Evolutionary conservation across 1,140 invertebrate species (phyloP), one percentile per base, ranked within the genome.

Genomic region (Drosophila fuyamai): DNA sequence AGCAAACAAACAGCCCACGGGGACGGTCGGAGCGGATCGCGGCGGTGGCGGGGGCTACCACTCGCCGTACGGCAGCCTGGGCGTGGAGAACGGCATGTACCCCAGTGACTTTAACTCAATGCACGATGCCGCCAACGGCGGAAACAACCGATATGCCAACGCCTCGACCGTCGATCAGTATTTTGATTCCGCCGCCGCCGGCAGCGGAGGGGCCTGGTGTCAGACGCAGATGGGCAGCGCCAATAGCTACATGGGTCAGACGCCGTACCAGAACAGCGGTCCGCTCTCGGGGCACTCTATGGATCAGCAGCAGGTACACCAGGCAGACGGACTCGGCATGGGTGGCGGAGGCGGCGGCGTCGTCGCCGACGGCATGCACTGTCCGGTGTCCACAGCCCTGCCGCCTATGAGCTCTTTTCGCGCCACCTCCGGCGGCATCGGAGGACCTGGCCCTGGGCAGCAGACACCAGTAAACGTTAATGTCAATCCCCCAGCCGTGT

Each of bases 321-420:
- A 91, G 59, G 29, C 79, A n/a, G 90, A 92, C 53, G 81, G 72
- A 5, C 46, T 91, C 1, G 80, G 82, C 41, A 70, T 92, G 65
- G 71, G 66, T 12, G 56, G 48, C 14, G 76, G 67, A 29, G 73
- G 72, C n/a, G 48, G 48, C 8, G 77, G 79, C 35, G 66, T 92
- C 58, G 67, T 65, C n/a, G 65, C 77, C 50, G 78, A 82, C 9
- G 76, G 73, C 2, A 91, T 92, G 72, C 88, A 91, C 46, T 92
- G 91, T 53, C 94, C 48, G 16, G 91, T 77, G 13, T 57, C 95
- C 89, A 94, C 96, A 85, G 96, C 97, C 57, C 94, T 98, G 93
- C 97, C 97, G 62, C 97, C 98, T 40, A 98, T 99, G 97, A 98
- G 97, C 58, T 97, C 97, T 71, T 97, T 99, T 94, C 65, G 65